phyloP scores from a whole-genome alignment of 2,113 vertebrate genomes.

The Calypte anna region DNA sequence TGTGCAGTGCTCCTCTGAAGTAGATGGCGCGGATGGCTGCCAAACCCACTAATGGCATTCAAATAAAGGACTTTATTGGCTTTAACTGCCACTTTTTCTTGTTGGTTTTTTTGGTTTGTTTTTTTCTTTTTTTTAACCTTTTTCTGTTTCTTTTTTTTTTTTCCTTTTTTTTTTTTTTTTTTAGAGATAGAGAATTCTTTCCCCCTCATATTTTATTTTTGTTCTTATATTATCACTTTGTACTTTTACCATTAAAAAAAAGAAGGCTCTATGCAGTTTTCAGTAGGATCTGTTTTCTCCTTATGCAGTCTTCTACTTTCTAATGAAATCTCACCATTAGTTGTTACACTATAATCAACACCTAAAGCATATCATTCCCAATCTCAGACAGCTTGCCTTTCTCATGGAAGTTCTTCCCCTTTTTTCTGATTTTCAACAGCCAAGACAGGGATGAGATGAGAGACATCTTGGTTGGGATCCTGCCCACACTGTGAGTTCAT shows the following conservation, averaged over 20 bases:
- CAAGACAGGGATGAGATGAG: constrained; percentile 35
- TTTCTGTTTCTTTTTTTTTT: background rate
- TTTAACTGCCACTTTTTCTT: constrained; percentile 44
- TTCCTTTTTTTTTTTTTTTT: background rate
- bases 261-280: background rate
- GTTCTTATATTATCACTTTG: constrained; percentile 29
- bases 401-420: constrained; percentile 42
- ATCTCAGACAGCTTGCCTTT: background rate
- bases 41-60: constrained; percentile 89
- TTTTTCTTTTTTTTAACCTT: background rate
- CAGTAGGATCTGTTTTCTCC: background rate
- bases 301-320: background rate
- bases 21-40: constrained; percentile 80
- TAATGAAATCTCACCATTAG: background rate
- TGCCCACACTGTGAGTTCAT: constrained; percentile 44
- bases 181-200: background rate
- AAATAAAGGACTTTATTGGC: constrained; percentile 81
- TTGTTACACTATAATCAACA: constrained; percentile 5
- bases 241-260: constrained; percentile 30
- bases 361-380: background rate
- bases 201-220: constrained; percentile 20
- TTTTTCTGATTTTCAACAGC: constrained; percentile 47
- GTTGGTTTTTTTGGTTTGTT: background rate
- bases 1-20: constrained; percentile 85
- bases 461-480: constrained; percentile 57